Conservation (phyloP, 2,113 vertebrate genomes). For the Nymphicus hollandicus region DNA sequence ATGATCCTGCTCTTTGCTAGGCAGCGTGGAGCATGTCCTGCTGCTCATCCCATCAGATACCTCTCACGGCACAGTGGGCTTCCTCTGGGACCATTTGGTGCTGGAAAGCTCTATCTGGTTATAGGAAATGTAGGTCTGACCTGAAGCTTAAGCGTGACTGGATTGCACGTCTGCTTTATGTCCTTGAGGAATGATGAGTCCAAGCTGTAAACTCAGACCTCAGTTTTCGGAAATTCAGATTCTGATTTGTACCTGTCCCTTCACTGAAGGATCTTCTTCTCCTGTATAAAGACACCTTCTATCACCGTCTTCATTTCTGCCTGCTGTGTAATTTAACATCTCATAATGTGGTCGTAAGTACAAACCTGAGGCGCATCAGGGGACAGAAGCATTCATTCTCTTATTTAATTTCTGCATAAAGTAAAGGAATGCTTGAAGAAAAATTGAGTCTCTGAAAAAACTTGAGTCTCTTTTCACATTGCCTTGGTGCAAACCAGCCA, state of each 20-base stretch:
- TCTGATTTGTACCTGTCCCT: background rate
- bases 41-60: background rate
- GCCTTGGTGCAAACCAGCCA: background rate
- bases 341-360: background rate
- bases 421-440: background rate
- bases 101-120: background rate
- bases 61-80: background rate
- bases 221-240: background rate
- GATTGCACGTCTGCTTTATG: background rate
- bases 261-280: background rate
- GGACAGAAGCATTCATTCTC: background rate
- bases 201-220: background rate
- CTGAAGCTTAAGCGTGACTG: fast-evolving
- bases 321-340: background rate
- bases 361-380: background rate
- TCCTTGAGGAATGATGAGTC: background rate
- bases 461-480: background rate
- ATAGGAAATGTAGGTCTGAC: background rate
- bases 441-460: background rate
- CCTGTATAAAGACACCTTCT: background rate
- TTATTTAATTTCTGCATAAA: background rate
- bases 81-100: background rate
- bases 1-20: background rate
- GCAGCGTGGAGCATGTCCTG: background rate
- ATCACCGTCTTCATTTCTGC: background rate